These are phyloP conservation scores for Sinocyclocheilus rhinocerous DNA, from an alignment of 2,113 vertebrate species.

Conservation along the genomic window DNA sequence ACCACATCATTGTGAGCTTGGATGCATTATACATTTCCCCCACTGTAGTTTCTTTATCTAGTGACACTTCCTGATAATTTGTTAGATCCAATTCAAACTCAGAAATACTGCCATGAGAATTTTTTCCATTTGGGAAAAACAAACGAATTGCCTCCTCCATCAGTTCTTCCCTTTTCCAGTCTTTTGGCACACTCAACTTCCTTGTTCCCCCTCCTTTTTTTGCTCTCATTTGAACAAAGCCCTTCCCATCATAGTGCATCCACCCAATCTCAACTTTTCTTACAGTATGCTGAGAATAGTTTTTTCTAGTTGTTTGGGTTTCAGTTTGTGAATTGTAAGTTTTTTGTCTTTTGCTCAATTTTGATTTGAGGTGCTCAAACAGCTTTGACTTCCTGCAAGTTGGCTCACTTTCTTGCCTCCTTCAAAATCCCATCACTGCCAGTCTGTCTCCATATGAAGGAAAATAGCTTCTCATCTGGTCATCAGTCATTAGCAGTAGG, in stretches of 20 bases:
- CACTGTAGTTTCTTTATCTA: neutral
- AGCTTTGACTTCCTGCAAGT: conserved; percentile 1
- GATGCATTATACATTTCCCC: neutral
- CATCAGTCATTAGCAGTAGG: no score
- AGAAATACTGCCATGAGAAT: neutral
- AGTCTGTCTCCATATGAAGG: conserved; percentile 1
- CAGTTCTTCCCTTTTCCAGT: conserved; percentile 21
- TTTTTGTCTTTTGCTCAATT: conserved; percentile 14
- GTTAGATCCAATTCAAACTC: neutral
- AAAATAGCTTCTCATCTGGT: neutral
- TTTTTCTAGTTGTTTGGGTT: neutral
- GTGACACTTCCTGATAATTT: conserved; percentile 7
- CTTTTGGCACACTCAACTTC: conserved; percentile 16
- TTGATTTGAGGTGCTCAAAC: neutral
- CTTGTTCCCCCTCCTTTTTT: neutral
- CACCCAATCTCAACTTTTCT: conserved; percentile 14
- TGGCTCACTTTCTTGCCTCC: neutral
- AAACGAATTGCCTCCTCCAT: neutral
- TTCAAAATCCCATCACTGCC: conserved; percentile 11
- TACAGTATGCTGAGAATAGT: neutral
- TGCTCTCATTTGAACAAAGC: conserved; percentile 15
- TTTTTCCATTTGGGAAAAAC: neutral
- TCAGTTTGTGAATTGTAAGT: neutral
- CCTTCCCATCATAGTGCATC: no score
- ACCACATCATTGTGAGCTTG: no score